Conservation (phyloP, 2,113 vertebrate species). For the Thomomys bottae region DNA sequence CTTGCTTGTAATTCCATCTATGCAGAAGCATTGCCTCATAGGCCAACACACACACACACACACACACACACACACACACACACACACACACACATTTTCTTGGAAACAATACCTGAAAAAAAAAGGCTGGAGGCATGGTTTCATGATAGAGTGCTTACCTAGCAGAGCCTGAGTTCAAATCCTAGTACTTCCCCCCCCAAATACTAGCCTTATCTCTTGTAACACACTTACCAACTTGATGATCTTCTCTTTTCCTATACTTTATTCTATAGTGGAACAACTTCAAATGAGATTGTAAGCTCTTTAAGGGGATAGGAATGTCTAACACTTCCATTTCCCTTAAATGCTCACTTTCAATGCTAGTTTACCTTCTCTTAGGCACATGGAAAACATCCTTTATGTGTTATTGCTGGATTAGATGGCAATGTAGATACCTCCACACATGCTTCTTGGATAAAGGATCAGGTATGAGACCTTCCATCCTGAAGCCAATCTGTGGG, state of each 20-base stretch:
- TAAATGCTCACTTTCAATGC: neutral
- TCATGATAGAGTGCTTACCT: too few species aligned
- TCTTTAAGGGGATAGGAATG: neutral
- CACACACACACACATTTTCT: too few species aligned
- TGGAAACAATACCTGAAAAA: too few species aligned
- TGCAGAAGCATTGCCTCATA: too few species aligned
- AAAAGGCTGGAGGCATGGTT: too few species aligned
- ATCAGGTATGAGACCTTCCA: neutral
- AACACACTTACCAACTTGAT: neutral
- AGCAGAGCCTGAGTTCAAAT: too few species aligned
- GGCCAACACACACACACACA: too few species aligned
- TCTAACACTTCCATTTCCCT: neutral
- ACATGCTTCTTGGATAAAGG: neutral
- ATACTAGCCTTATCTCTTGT: neutral
- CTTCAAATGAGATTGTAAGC: neutral
- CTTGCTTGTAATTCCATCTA: too few species aligned
- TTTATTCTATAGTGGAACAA: slow-evolving; percentile 14
- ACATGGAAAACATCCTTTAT: neutral
- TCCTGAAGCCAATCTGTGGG: neutral
- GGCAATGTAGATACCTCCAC: neutral
- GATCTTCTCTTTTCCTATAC: neutral
- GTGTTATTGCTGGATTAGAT: neutral
- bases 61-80: too few species aligned
- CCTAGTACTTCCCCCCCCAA: too few species aligned
- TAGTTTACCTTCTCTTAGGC: neutral